Evolutionary conservation across 2,888 invertebrate species (phyloP).

Genomic region (Sinhomidia bicolor): DNA sequence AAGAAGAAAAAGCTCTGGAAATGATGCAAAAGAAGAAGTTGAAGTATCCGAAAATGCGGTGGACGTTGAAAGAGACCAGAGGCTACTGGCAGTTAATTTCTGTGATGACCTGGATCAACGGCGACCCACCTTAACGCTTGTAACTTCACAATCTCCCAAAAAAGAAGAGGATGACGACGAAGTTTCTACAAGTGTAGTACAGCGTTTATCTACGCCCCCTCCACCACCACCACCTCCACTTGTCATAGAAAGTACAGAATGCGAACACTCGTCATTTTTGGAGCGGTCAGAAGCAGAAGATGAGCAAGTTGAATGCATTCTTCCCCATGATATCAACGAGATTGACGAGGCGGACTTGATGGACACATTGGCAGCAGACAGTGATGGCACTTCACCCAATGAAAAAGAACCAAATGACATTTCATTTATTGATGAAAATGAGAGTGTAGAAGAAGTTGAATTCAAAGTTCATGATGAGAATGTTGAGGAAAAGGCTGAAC

Average conservation of each 20-base stretch:
- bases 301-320: constrained; percentile 27
- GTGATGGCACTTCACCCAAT: neutral
- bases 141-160: constrained; percentile 38
- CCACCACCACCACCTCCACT: neutral
- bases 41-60: neutral
- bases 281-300: neutral
- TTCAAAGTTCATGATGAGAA: too few relatives aligned
- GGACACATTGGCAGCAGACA: neutral
- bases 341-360: neutral
- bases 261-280: neutral
- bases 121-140: constrained; percentile 55
- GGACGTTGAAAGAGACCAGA: neutral
- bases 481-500: neutral
- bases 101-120: constrained; percentile 25
- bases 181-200: neutral
- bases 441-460: too few relatives aligned
- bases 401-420: neutral
- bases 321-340: constrained; percentile 48
- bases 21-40: neutral
- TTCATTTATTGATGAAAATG: neutral
- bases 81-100: neutral
- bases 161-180: constrained; percentile 32
- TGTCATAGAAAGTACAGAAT: neutral
- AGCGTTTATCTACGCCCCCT: constrained; percentile 4
- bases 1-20: neutral